These are phyloP conservation scores for Subacronicta megacephala DNA, from an alignment of 2,888 invertebrate genomes.

Conservation along the genomic window DNA sequence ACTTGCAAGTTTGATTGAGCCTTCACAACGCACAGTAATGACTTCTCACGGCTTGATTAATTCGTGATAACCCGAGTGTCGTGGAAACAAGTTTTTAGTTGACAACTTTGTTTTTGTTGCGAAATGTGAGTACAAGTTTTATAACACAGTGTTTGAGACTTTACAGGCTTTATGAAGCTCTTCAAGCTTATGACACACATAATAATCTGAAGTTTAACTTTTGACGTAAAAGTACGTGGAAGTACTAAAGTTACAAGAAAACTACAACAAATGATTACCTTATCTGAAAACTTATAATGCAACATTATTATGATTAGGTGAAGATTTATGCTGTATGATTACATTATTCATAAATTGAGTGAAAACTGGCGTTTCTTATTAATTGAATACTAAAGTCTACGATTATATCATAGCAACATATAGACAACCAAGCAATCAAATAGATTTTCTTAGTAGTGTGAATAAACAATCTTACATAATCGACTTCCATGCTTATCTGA, in stretches of 20 bases:
- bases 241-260: not conserved
- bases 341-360: no score
- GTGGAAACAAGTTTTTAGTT: conserved; percentile 38
- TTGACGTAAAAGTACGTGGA: not conserved
- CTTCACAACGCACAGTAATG: conserved; percentile 44
- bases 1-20: conserved; percentile 56
- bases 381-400: no score
- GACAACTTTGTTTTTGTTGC: conserved; percentile 15
- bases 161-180: not conserved
- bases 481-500: not conserved
- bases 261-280: not conserved
- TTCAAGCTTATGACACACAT: conserved; percentile 2
- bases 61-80: conserved; percentile 50
- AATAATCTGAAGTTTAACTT: not conserved
- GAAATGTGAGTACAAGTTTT: conserved; percentile 4
- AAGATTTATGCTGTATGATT: no score
- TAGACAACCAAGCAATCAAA: no score
- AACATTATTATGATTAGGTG: no score
- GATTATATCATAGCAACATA: no score
- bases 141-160: conserved; percentile 13
- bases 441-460: no score
- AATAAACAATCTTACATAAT: no score
- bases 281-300: no score
- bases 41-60: conserved; percentile 57
- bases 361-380: no score